phyloP scores from a whole-genome alignment of 2,113 vertebrate genomes.

The Camelus dromedarius region DNA sequence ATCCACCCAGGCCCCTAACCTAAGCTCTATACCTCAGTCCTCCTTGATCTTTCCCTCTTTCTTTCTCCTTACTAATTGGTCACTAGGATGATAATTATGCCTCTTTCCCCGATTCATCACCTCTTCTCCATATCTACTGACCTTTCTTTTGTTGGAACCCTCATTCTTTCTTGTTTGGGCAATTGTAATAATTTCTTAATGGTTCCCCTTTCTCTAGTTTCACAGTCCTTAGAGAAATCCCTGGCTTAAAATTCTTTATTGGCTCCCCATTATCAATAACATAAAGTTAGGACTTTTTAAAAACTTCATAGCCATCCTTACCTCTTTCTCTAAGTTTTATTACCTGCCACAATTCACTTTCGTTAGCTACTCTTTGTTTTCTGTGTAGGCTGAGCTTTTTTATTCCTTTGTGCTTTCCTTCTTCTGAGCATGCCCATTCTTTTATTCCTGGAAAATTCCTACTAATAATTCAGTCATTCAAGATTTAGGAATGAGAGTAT shows the following conservation, averaged over 20 bases:
- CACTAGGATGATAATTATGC: slow-evolving; percentile 3
- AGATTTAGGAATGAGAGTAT: neutral
- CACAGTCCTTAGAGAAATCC: neutral
- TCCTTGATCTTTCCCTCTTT: neutral
- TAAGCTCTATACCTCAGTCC: neutral
- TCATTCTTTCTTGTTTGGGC: neutral
- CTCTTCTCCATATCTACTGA: neutral
- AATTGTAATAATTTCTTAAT: neutral
- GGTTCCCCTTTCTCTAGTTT: neutral
- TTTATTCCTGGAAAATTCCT: slow-evolving; percentile 6
- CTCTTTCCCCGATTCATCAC: neutral
- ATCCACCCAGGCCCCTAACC: neutral
- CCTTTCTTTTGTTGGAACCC: neutral
- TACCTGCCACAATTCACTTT: neutral
- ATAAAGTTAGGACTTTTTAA: neutral
- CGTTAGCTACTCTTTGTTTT: neutral
- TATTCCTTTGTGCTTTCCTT: neutral
- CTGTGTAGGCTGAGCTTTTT: neutral
- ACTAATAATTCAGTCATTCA: slow-evolving; percentile 9
- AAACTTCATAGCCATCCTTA: neutral
- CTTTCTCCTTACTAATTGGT: neutral
- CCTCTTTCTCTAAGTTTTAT: neutral
- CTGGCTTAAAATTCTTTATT: slow-evolving; percentile 21
- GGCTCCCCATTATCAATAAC: neutral
- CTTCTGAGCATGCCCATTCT: neutral